Conservation (phyloP, 2,113 vertebrate genomes). For the Terrapene triunguis region DNA sequence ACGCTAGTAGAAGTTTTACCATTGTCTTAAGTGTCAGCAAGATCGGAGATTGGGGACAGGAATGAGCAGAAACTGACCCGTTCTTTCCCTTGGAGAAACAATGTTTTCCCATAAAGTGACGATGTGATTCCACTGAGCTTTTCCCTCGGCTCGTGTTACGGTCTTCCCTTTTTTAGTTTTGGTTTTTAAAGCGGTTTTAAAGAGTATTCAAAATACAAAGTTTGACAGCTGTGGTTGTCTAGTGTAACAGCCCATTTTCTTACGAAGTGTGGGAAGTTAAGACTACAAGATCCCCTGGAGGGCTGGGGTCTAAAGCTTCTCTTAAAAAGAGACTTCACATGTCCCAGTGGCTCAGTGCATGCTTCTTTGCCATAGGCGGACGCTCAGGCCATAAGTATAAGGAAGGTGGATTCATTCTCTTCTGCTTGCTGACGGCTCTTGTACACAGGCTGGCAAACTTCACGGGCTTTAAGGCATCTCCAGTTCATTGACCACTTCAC, state of each 20-base stretch:
- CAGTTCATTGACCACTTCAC: too few species aligned
- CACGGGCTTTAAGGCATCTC: background rate
- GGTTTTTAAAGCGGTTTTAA: slow-evolving; percentile 34
- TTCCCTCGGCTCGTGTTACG: background rate
- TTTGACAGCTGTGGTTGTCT: slow-evolving; percentile 56
- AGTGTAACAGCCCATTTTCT: slow-evolving; percentile 20
- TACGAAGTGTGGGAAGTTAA: background rate
- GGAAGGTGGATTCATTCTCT: background rate
- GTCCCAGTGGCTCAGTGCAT: fast-evolving
- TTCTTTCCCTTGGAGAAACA: background rate
- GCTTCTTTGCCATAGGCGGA: fast-evolving
- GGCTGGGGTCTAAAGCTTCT: slow-evolving; percentile 3
- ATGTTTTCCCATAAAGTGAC: background rate
- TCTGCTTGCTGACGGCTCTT: background rate
- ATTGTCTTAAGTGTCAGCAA: background rate
- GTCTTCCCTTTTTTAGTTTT: background rate
- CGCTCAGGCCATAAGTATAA: fast-evolving
- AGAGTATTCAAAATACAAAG: slow-evolving; percentile 31
- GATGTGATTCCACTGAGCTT: background rate
- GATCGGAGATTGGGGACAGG: background rate
- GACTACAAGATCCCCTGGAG: background rate
- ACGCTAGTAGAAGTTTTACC: background rate
- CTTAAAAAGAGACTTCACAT: fast-evolving
- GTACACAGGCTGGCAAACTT: fast-evolving
- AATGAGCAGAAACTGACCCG: slow-evolving; percentile 22